Evolutionary conservation across 2,113 vertebrate genomes (phyloP).

Genomic region (Ardeotis arabs): DNA sequence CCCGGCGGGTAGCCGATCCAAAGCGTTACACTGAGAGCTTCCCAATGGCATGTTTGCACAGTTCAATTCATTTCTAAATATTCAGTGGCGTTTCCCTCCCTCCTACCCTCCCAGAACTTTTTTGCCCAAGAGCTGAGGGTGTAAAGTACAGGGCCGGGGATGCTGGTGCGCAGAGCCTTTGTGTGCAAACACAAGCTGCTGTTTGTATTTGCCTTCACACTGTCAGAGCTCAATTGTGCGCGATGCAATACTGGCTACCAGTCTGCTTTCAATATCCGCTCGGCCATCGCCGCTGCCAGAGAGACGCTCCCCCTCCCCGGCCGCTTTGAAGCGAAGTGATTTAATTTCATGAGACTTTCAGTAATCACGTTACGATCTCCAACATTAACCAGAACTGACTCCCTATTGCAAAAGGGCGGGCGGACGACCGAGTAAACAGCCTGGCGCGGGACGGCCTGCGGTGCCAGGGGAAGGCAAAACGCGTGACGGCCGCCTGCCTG

Average conservation of each 20-base stretch:
- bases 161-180: slow-evolving; percentile 28
- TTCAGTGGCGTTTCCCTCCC: slow-evolving; percentile 26
- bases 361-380: slow-evolving; percentile 77
- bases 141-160: slow-evolving; percentile 46
- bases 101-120: neutral
- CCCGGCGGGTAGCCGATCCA: slow-evolving; percentile 59
- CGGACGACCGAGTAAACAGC: slow-evolving; percentile 44
- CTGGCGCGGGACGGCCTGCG: slow-evolving; percentile 24
- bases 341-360: slow-evolving; percentile 78
- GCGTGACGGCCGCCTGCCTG: slow-evolving; percentile 17
- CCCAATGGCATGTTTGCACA: slow-evolving; percentile 64
- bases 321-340: slow-evolving; percentile 85
- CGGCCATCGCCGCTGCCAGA: slow-evolving; percentile 72
- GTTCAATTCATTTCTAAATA: slow-evolving; percentile 62
- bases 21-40: slow-evolving; percentile 23
- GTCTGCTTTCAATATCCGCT: slow-evolving; percentile 78
- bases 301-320: slow-evolving; percentile 54
- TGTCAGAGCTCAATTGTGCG: slow-evolving; percentile 54
- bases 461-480: slow-evolving; percentile 6
- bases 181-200: slow-evolving; percentile 54
- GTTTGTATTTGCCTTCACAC: slow-evolving; percentile 56
- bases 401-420: slow-evolving; percentile 53
- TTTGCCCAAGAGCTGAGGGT: slow-evolving; percentile 45
- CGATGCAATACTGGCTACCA: slow-evolving; percentile 60
- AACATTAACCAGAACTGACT: slow-evolving; percentile 85